Conservation (phyloP, 1,140 invertebrate genomes). For the Diachasmimorpha longicaudata region DNA sequence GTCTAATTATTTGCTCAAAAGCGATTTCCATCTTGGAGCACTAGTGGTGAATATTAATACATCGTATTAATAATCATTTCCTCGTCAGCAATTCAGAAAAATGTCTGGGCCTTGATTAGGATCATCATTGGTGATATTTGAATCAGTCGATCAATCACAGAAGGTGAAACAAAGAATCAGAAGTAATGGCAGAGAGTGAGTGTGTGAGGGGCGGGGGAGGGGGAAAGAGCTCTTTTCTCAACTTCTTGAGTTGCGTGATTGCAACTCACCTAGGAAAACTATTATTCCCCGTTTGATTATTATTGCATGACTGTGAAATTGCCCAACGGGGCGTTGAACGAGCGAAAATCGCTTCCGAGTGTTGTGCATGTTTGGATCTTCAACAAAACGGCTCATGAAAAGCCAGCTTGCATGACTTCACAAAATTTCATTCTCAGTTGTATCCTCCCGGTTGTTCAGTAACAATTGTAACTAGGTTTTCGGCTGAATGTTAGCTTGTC, state of each 20-base stretch:
- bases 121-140: background rate
- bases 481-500: slow-evolving; percentile 37
- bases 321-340: slow-evolving; percentile 19
- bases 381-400: slow-evolving; percentile 6
- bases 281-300: slow-evolving; percentile 54
- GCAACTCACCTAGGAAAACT: slow-evolving; percentile 41
- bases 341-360: slow-evolving; percentile 18
- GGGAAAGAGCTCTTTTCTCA: background rate
- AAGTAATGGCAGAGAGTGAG: too few species aligned
- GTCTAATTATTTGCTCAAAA: slow-evolving; percentile 49
- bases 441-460: background rate
- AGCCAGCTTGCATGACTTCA: slow-evolving; percentile 54
- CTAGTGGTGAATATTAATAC: background rate
- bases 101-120: background rate
- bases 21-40: slow-evolving; percentile 40
- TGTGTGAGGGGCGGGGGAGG: too few species aligned
- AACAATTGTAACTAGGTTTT: slow-evolving; percentile 62
- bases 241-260: slow-evolving; percentile 17
- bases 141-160: background rate
- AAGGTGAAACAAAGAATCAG: background rate
- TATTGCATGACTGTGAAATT: slow-evolving; percentile 59
- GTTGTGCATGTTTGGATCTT: slow-evolving; percentile 15
- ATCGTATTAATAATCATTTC: background rate
- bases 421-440: slow-evolving; percentile 42
- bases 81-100: background rate